Conservation (phyloP, 30 jellyfish, hydroid and myxozoan genomes). For the Phacellophora camtschatica region DNA sequence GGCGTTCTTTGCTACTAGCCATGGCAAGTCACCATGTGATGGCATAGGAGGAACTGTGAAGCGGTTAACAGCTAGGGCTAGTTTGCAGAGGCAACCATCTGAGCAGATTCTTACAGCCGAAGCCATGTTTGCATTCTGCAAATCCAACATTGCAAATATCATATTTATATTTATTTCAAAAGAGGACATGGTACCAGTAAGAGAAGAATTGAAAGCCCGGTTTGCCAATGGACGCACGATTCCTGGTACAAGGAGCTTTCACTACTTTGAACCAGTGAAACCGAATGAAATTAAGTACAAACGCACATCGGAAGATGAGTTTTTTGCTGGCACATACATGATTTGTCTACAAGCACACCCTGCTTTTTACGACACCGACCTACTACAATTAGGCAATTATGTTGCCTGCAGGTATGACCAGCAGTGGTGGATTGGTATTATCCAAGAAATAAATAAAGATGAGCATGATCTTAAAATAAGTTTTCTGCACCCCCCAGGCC, state of each 20-base stretch:
- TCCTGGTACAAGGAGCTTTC: constrained; percentile 29
- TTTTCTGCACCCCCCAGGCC: constrained; percentile 62
- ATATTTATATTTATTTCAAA: neutral
- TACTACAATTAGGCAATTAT: neutral
- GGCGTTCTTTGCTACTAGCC: constrained; percentile 71
- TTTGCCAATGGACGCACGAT: neutral
- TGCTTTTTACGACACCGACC: neutral
- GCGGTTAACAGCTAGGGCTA: constrained; percentile 21
- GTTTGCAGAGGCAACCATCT: neutral
- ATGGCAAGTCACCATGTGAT: constrained; percentile 69
- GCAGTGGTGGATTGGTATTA: constrained; percentile 24
- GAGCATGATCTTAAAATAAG: constrained; percentile 24
- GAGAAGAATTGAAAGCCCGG: neutral
- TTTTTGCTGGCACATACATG: neutral
- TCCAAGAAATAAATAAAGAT: constrained; percentile 8
- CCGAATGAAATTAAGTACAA: neutral
- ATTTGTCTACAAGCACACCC: neutral
- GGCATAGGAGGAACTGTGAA: constrained; percentile 74
- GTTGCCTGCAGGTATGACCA: constrained; percentile 12
- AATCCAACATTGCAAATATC: neutral
- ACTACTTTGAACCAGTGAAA: neutral
- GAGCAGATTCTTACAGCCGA: neutral
- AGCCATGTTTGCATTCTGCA: neutral
- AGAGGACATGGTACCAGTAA: neutral
- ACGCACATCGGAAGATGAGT: neutral